phyloP scores from a whole-genome alignment of 2,113 vertebrate genomes.

The Equus przewalskii region DNA sequence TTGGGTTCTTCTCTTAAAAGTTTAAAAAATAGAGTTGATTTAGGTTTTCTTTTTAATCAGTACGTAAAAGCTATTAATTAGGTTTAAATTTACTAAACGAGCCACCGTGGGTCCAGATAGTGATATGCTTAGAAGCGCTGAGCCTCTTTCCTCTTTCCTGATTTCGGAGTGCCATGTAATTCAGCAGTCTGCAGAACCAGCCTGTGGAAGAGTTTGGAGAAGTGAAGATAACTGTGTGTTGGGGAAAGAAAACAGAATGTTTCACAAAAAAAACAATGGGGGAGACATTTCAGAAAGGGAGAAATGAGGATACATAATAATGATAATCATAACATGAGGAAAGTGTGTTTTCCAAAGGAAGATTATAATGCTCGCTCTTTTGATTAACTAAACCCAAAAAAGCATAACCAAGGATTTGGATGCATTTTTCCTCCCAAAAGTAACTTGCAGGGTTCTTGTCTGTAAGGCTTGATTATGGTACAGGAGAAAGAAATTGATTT shows the following conservation, averaged over 20 bases:
- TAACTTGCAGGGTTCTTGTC: slow-evolving; percentile 3
- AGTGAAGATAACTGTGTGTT: neutral
- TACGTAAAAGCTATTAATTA: slow-evolving; percentile 3
- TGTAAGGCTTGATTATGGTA: slow-evolving; percentile 11
- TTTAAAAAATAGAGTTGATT: slow-evolving; percentile 24
- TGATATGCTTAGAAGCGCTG: neutral
- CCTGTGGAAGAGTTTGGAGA: neutral
- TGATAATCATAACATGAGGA: neutral
- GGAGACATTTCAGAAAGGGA: neutral
- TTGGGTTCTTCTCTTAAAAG: neutral
- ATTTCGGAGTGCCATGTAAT: neutral
- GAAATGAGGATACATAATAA: neutral
- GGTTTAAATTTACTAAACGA: slow-evolving; percentile 29
- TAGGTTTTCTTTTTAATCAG: neutral
- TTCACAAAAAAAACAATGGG: neutral
- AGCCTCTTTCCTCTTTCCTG: neutral
- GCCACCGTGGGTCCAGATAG: neutral
- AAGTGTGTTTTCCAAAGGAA: slow-evolving; percentile 41
- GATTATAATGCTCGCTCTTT: slow-evolving; percentile 15
- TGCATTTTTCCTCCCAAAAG: slow-evolving; percentile 31
- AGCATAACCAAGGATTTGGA: neutral
- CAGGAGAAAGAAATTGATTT: slow-evolving; percentile 28
- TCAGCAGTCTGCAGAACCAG: neutral
- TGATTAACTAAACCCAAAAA: slow-evolving; percentile 34
- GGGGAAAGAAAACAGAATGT: slow-evolving; percentile 29